Base-by-base conservation (phyloP, 1,140 invertebrate species). In the Leptinotarsa undecemlineata region DNA sequence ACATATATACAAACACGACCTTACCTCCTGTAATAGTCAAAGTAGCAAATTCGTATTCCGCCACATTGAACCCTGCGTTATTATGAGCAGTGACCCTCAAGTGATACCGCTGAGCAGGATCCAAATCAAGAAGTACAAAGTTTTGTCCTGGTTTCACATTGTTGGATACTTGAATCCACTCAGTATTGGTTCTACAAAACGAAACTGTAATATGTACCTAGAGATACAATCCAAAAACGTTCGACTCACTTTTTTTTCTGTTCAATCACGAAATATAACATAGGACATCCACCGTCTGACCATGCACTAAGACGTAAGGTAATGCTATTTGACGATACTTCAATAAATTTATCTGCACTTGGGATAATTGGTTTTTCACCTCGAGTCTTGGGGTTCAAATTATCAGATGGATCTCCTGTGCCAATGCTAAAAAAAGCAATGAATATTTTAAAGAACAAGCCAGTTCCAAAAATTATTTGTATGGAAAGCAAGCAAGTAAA, bases 221-320 rank as follows among this genome's bases (percentile, higher is more conserved):
- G 73, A 67, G 73, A 75, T 70, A 6, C 70, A 48, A 23, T 70
- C 11, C 70, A 48, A 23, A 61, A n/a, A 21, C 48, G 61, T n/a
- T n/a, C 48, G 0, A 42, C 61, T 88, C 88, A 96, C 94, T 94
- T 95, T 84, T 95, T 95, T 86, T 97, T 97, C 85, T 98, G 96
- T 86, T 97, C 95, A 47, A 99, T 94, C 70, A 97, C 95, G 85
- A 97, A 99, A 83, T 96, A 96, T 63, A 95, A 90, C 92, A 99
- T 98, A 3, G 96, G 95, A 85, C 97, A 99, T 47, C 96, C 96
- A 74, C 95, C 95, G 85, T 97, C 95, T 70, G 94, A 92, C 97
- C 97, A 99, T 71, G 95, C 92, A 81, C 92, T 94, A 63, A 99
- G 89, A 82, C 97, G 95, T 66, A 99, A 87, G 11, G 94, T 95